Evolutionary conservation across 2,797 vertebrate species (phyloP), one percentile per base, ranked within the genome.

Genomic region (Peromyscus eremicus): DNA sequence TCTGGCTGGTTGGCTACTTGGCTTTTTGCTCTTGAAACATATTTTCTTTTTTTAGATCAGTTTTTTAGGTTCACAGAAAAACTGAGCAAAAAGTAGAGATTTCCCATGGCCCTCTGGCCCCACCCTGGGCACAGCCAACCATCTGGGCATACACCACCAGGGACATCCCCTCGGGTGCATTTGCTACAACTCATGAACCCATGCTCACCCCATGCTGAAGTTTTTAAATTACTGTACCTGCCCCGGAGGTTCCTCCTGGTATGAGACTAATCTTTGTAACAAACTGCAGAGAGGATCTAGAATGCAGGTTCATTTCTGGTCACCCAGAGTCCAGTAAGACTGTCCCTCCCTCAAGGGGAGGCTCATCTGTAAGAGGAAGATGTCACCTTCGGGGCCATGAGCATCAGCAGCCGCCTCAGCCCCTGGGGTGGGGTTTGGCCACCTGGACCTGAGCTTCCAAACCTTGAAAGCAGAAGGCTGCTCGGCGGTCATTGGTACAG

Each of bases 121-220:
- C 1, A 1, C 55, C 29, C 43, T 34, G 0, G 9, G 14, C 12
- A 2, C 25, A 57, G 16, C 52, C 70, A 88, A 70, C 25, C n/a
- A 7, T 64, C 40, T 49, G 27, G 37, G 66, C 11, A 7, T 9
- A 3, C 0, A 23, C 52, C 34, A 25, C 66, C 7, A 14, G 19
- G 60, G 71, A n/a, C 17, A 29, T 34, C 29, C 40, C 34, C 25
- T 19, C 91, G 21, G 25, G 2, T 29, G 66, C 32, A 14, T 55
- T 49, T 55, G 84, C 81, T 27, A 21, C 5, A 12, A 66, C 25
- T 75, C 46, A 27, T 2, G 9, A 84, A 1, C 0, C 16, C 19
- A 0, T 29, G 21, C 3, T 21, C 17, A 0, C 76, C 29, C 32
- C 32, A 0, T 27, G 5, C 68, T 49, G 14, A 1, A 27, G 32